A percentile compares a stretch with the other conserved stretches of the same genome.
phyloP scores from a whole-genome alignment of 2,888 invertebrate species.

The Ectropis crepuscularia region DNA sequence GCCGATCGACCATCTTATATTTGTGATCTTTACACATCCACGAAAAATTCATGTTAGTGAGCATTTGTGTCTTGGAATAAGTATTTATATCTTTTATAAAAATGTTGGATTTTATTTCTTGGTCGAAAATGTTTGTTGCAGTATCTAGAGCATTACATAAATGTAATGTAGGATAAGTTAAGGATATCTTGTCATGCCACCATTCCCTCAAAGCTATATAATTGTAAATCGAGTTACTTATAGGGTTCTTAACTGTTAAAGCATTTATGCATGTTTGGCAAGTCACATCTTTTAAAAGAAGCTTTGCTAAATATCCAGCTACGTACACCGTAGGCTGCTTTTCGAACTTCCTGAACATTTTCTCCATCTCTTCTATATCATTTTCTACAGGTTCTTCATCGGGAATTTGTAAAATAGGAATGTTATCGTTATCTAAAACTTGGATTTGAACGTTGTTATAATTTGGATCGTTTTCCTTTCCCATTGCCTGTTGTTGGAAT shows the following conservation, averaged over 20 bases:
- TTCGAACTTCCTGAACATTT: too few species aligned
- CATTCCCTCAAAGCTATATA: conserved; percentile 2
- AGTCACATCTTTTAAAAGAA: too few species aligned
- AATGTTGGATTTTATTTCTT: background rate
- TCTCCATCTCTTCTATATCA: too few species aligned
- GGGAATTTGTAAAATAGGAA: background rate
- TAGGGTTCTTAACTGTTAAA: background rate
- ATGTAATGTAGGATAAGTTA: background rate
- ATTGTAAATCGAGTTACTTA: background rate
- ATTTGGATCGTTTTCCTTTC: background rate
- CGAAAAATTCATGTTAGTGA: background rate
- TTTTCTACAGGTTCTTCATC: background rate
- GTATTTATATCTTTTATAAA: background rate
- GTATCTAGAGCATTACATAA: background rate
- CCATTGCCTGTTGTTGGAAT: background rate
- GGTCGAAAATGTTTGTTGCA: background rate
- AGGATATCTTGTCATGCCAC: background rate
- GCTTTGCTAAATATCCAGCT: too few species aligned
- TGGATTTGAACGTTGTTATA: background rate
- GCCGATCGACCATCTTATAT: background rate
- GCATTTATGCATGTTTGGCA: too few species aligned
- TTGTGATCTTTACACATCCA: conserved; percentile 1
- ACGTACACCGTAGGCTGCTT: too few species aligned
- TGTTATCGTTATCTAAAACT: background rate
- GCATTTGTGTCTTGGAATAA: background rate